Conservation (phyloP, 2,888 invertebrate species). For the Amphipyra tragopoginis region DNA sequence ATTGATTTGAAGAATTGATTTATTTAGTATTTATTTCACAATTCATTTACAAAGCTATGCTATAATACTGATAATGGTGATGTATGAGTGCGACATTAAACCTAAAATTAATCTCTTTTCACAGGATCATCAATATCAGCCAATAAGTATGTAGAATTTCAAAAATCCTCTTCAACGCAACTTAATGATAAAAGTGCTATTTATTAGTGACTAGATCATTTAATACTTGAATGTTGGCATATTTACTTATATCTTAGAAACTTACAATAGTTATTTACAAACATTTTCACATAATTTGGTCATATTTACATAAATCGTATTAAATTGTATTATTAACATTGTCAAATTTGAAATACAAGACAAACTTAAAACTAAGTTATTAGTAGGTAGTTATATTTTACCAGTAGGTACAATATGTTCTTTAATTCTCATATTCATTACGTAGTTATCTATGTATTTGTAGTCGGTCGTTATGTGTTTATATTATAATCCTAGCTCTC, state of each 20-base stretch:
- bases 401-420: too few relatives aligned
- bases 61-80: conserved; percentile 45
- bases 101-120: conserved; percentile 17
- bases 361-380: conserved; percentile 1
- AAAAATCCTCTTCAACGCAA: conserved; percentile 22
- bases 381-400: too few relatives aligned
- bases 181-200: conserved; percentile 20
- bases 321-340: conserved; percentile 8
- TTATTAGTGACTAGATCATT: conserved; percentile 52
- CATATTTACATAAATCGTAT: conserved; percentile 47
- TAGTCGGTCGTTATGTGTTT: too few relatives aligned
- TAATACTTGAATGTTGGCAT: conserved; percentile 49
- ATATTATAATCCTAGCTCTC: too few relatives aligned
- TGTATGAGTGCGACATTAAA: conserved; percentile 22
- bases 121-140: conserved; percentile 4
- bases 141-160: conserved; percentile 20
- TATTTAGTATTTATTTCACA: conserved; percentile 43
- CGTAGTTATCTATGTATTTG: too few relatives aligned
- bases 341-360: not conserved
- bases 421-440: too few relatives aligned
- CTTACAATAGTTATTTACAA: conserved; percentile 48
- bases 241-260: conserved; percentile 25
- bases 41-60: conserved; percentile 44
- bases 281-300: conserved; percentile 47
- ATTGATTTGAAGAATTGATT: conserved; percentile 25